Base-by-base conservation (phyloP, 2,113 vertebrate species). In the Leuciscus idus region DNA sequence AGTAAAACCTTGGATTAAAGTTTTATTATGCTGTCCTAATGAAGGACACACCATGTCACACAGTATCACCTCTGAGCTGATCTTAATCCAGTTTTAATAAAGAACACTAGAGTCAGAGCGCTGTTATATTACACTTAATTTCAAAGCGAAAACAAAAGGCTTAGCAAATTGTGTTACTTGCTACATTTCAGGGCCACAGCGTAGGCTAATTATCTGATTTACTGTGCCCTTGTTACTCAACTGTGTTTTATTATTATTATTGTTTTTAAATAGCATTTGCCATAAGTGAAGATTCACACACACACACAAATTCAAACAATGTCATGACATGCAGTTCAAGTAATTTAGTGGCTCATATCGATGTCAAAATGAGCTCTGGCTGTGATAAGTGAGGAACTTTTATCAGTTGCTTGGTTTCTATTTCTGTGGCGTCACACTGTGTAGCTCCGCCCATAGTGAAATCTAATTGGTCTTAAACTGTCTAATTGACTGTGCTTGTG, bases 81-180 rank as follows among this genome's bases (percentile, higher is more conserved):
- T 75, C 43, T 48, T 75, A 75, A 75, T 75, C 72, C 72, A 75
- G 43, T 50, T 75, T 75, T 75, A 75, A 75, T 75, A 43, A 75
- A 48, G n/a, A 75, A 75, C 43, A 28, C 72, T 17, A 28, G 72
- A 75, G 12, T 28, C 72, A 26, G 5, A 6, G 39, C 12, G 6
- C 43, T 75, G 39, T 17, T 48, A 75, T 26, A 50, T 75, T 50
- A 75, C 43, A 75, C n/a, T 74, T 43, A 8, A 48, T 74, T 48
- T 8, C 23, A 75, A 28, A 50, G 26, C 12, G 26, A 74, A 74
- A 48, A 74, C 72, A 50, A 75, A 75, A 75, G 43, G 43, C n/a
- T 50, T 28, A 28, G 43, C 43, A 17, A 75, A 75, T 75, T 15
- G 23, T 46, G 23, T 74, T 74, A 26, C 72, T 75, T 50, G 72